Conservation (phyloP, 2,888 invertebrate genomes). For the Agonopterix heracliana region DNA sequence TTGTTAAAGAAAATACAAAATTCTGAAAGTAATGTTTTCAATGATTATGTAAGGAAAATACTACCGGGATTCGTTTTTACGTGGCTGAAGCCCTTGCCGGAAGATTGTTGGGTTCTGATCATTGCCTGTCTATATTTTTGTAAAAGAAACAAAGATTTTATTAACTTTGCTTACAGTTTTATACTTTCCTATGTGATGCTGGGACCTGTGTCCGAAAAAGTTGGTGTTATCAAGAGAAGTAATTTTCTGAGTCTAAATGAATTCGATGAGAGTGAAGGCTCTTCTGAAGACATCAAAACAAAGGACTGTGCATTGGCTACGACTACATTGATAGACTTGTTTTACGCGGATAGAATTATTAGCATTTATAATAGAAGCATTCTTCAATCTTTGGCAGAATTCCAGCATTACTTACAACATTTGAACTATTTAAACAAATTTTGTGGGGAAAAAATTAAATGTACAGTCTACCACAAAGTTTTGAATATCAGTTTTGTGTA, state of each 20-base stretch:
- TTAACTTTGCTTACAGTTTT: slow-evolving; percentile 21
- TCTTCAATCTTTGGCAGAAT: slow-evolving; percentile 31
- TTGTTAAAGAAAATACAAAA: background rate
- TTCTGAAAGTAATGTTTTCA: background rate
- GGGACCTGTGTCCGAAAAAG: slow-evolving; percentile 16
- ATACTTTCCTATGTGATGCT: slow-evolving; percentile 22
- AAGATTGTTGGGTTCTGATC: slow-evolving; percentile 17
- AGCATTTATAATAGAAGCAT: slow-evolving; percentile 14
- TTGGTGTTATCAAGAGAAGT: slow-evolving; percentile 17
- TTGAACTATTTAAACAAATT: slow-evolving; percentile 34
- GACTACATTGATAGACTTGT: slow-evolving; percentile 15
- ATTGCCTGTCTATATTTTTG: slow-evolving; percentile 26
- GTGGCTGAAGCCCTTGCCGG: slow-evolving; percentile 7
- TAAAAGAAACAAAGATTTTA: slow-evolving; percentile 18
- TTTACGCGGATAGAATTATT: slow-evolving; percentile 13
- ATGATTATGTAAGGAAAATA: slow-evolving; percentile 5
- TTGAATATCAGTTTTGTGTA: slow-evolving; percentile 31
- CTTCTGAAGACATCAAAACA: slow-evolving; percentile 1
- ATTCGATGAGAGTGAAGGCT: background rate
- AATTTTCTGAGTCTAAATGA: slow-evolving; percentile 9
- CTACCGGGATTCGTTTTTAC: slow-evolving; percentile 14
- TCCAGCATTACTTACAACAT: slow-evolving; percentile 34
- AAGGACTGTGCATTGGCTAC: slow-evolving; percentile 14
- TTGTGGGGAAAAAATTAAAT: slow-evolving; percentile 20
- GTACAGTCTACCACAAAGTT: slow-evolving; percentile 22